Conservation (phyloP, 2,888 invertebrate species). For the Ferrisia virgata region DNA sequence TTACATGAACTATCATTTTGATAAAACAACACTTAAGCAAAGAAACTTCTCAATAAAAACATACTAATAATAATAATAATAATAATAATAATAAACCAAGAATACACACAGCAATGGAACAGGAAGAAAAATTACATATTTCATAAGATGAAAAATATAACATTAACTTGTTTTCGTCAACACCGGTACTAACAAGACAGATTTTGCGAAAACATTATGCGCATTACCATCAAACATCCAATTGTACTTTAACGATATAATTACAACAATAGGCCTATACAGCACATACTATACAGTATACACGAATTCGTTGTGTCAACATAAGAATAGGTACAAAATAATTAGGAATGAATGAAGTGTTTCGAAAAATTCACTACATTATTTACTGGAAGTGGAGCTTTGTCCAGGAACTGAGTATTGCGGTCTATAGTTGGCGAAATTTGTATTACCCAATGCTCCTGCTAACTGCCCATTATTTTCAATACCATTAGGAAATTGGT, state of each 20-base stretch:
- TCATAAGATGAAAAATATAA: too few species aligned
- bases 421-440: slow-evolving; percentile 85
- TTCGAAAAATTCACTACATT: neutral
- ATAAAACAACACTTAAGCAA: neutral
- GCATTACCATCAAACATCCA: neutral
- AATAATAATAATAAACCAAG: too few species aligned
- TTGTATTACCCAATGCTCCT: slow-evolving; percentile 71
- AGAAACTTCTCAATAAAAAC: neutral
- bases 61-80: too few species aligned
- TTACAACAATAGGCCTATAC: too few species aligned
- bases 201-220: neutral
- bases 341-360: neutral
- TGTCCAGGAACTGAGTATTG: slow-evolving; percentile 75
- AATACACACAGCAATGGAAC: neutral
- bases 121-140: neutral
- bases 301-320: neutral
- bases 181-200: too few species aligned
- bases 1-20: neutral
- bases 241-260: too few species aligned
- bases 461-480: slow-evolving; percentile 63
- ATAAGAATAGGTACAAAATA: neutral
- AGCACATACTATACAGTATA: neutral
- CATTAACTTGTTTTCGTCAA: too few species aligned
- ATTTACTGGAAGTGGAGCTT: slow-evolving; percentile 48
- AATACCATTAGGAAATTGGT: slow-evolving; percentile 82